Base-by-base conservation (phyloP, 2,888 invertebrate species). In the Tortricodes alternella region DNA sequence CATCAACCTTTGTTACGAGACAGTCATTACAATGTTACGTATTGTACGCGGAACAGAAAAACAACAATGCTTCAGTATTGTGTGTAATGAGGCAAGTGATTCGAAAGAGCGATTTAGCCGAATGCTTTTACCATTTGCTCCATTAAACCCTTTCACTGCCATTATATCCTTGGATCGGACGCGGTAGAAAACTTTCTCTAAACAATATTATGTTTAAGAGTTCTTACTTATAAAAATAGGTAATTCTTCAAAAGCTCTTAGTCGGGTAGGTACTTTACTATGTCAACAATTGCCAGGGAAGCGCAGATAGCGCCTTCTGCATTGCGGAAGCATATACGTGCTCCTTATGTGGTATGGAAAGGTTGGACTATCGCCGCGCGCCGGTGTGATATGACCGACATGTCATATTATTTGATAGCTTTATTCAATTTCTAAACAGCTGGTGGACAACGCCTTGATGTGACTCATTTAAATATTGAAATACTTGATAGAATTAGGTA, bases 301-400 rank as follows among this genome's bases (percentile, higher is more conserved):
- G 48, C 50, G 53, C 53, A 53, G 76, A 74, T 76, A 76, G 63
- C 62, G 27, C 15, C 16, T n/a, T n/a, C n/a, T 7, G 41, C 37
- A 35, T 63, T 69, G 67, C 68, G 67, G 72, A 72, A 76, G 68
- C 65, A 68, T 68, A 70, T 67, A 71, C 71, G 70, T 74, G 70
- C 65, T 56, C 57, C 58, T 53, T 58, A 62, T 65, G 65, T 62
- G 49, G 57, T 44, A 44, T 27, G 44, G 29, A 29, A 50, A 48
- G 37, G 39, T 29, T 23, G 21, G 56, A 18, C 21, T 44, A 56
- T 56, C 50, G 37, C 49, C n/a, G n/a, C n/a, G n/a, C n/a, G n/a
- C n/a, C n/a, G 8, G 48, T 16, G 15, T 48, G 53, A 48, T 34
- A 34, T 35, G 34, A 24, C 53, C 19, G 13, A 29, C 37, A 9